Percentiles rank a stretch among this genome's conserved stretches.
phyloP scores from a whole-genome alignment of 2,888 invertebrate genomes.

The Limenitis arthemis region DNA sequence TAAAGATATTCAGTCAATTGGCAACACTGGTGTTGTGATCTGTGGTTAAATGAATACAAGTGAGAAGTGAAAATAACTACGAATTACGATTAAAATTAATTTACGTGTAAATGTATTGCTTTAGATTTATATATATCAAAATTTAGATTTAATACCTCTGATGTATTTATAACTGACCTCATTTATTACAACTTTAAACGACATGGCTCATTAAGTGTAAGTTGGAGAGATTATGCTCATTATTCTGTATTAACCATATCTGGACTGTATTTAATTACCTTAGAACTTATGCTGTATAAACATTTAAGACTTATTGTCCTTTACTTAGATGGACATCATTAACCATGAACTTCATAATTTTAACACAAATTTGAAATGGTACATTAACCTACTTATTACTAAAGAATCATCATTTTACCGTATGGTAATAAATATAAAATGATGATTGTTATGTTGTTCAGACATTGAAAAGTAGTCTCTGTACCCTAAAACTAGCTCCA shows the following conservation, averaged over 20 bases:
- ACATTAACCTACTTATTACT: too few relatives aligned
- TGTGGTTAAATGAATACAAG: conserved; percentile 9
- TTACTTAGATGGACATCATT: too few relatives aligned
- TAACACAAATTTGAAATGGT: too few relatives aligned
- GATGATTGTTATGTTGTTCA: too few relatives aligned
- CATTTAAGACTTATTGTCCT: background rate
- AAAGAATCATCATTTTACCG: too few relatives aligned
- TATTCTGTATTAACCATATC: conserved; percentile 20
- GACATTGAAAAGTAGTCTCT: too few relatives aligned
- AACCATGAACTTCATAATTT: too few relatives aligned
- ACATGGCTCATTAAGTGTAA: conserved; percentile 32
- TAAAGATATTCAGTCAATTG: too few relatives aligned
- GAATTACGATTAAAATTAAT: conserved; percentile 11
- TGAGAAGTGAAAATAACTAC: conserved; percentile 10
- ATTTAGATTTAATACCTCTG: background rate
- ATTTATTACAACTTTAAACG: conserved; percentile 11
- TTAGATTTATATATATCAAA: conserved; percentile 5
- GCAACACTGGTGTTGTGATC: background rate
- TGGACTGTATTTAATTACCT: conserved; percentile 5
- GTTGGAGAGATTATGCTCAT: conserved; percentile 27
- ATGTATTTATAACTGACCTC: background rate
- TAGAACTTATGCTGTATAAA: background rate
- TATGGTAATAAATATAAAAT: too few relatives aligned
- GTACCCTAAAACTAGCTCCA: too few relatives aligned
- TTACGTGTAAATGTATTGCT: conserved; percentile 18